phyloP scores from a whole-genome alignment of 2,888 invertebrate genomes.

The Harpalus rufipes region DNA sequence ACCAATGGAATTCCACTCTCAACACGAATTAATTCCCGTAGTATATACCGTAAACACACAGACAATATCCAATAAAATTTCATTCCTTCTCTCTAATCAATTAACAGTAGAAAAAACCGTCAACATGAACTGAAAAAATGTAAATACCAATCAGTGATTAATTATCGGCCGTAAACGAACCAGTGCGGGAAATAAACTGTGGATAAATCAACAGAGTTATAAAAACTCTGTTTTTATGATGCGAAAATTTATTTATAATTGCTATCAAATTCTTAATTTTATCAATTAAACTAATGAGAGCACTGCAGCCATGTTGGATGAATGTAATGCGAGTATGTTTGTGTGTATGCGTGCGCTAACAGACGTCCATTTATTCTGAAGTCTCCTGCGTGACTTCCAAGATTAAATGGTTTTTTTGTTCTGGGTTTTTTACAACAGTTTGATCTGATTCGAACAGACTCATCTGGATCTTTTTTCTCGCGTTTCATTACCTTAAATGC shows the following conservation, averaged over 20 bases:
- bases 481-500: slow-evolving; percentile 40
- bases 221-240: slow-evolving; percentile 55
- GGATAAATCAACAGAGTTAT: slow-evolving; percentile 59
- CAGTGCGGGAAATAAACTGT: slow-evolving; percentile 53
- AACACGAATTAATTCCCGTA: slow-evolving; percentile 18
- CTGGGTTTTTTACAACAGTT: slow-evolving; percentile 49
- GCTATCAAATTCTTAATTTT: slow-evolving; percentile 61
- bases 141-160: slow-evolving; percentile 60
- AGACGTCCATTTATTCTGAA: slow-evolving; percentile 56
- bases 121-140: slow-evolving; percentile 45
- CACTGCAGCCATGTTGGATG: slow-evolving; percentile 7
- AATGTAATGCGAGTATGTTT: background rate
- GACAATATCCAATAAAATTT: slow-evolving; percentile 47
- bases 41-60: background rate
- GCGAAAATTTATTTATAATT: slow-evolving; percentile 67
- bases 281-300: slow-evolving; percentile 65
- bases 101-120: slow-evolving; percentile 33
- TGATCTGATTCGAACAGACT: slow-evolving; percentile 60
- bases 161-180: slow-evolving; percentile 37
- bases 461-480: slow-evolving; percentile 44
- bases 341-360: slow-evolving; percentile 50
- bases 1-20: slow-evolving; percentile 36
- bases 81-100: slow-evolving; percentile 40
- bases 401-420: slow-evolving; percentile 61
- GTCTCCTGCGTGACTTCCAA: slow-evolving; percentile 51